Conservation (phyloP, 2,113 vertebrate species). For the Corythornis cristatus region DNA sequence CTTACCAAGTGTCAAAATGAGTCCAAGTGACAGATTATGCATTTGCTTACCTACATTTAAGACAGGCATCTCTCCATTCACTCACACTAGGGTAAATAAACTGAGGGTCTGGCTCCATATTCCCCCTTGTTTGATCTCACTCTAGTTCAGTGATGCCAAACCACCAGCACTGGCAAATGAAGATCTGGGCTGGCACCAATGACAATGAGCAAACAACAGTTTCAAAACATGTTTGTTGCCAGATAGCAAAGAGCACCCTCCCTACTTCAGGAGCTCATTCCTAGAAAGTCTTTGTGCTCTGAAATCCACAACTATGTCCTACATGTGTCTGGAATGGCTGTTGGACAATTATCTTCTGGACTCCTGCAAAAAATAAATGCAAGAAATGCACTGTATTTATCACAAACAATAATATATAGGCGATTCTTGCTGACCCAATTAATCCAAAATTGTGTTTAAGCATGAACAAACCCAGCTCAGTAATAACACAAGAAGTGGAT, state of each 20-base stretch:
- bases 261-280: background rate
- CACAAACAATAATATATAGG: background rate
- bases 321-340: background rate
- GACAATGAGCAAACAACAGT: constrained; percentile 66
- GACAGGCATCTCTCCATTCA: constrained; percentile 53
- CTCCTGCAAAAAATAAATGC: background rate
- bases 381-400: background rate
- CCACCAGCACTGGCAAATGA: constrained; percentile 55
- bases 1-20: constrained; percentile 57
- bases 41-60: constrained; percentile 66
- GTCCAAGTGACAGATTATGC: constrained; percentile 58
- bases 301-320: background rate
- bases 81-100: constrained; percentile 57
- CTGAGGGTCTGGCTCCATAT: constrained; percentile 13
- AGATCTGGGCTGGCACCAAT: constrained; percentile 46
- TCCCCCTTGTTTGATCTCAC: constrained; percentile 63
- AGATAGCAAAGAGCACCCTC: constrained; percentile 57
- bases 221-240: constrained; percentile 43
- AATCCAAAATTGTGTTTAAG: background rate
- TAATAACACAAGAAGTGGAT: background rate
- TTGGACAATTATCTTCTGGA: background rate
- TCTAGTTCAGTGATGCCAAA: constrained; percentile 60
- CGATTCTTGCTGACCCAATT: background rate
- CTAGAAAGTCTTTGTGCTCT: constrained; percentile 7
- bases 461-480: background rate